Evolutionary conservation across 2,113 vertebrate genomes (phyloP).

Genomic region (Ophthalmolycus amberensis): DNA sequence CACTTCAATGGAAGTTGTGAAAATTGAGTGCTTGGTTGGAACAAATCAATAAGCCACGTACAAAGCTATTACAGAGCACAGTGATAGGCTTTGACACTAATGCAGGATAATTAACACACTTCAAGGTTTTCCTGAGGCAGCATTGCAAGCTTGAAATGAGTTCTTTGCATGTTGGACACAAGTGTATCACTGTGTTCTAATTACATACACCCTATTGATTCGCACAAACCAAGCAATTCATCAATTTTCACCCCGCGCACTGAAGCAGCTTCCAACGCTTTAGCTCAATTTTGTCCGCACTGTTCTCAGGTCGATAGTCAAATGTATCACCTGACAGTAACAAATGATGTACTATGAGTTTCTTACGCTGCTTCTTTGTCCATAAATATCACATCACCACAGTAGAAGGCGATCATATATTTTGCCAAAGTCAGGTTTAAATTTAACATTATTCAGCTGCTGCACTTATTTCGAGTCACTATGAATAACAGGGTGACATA

Average conservation of each 20-base stretch:
- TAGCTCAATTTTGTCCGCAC: slow-evolving; percentile 28
- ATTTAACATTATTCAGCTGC: background rate
- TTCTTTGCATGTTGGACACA: slow-evolving; percentile 11
- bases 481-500: background rate
- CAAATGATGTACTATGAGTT: background rate
- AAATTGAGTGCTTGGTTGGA: slow-evolving; percentile 18
- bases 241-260: slow-evolving; percentile 19
- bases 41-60: slow-evolving; percentile 37
- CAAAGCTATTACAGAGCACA: slow-evolving; percentile 19
- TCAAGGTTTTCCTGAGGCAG: slow-evolving; percentile 34
- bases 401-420: background rate
- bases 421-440: background rate
- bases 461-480: background rate
- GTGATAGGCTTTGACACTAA: slow-evolving; percentile 26
- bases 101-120: slow-evolving; percentile 40
- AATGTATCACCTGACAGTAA: background rate
- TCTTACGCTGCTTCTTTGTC: background rate
- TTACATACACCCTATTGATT: slow-evolving; percentile 39
- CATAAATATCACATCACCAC: background rate
- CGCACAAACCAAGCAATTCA: slow-evolving; percentile 16
- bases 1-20: slow-evolving; percentile 19
- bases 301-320: background rate
- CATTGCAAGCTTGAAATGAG: slow-evolving; percentile 22
- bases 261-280: background rate
- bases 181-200: background rate